Percentiles rank a stretch among this genome's conserved stretches.
Conservation (phyloP, 2,888 invertebrate species). For the Dione juno region DNA sequence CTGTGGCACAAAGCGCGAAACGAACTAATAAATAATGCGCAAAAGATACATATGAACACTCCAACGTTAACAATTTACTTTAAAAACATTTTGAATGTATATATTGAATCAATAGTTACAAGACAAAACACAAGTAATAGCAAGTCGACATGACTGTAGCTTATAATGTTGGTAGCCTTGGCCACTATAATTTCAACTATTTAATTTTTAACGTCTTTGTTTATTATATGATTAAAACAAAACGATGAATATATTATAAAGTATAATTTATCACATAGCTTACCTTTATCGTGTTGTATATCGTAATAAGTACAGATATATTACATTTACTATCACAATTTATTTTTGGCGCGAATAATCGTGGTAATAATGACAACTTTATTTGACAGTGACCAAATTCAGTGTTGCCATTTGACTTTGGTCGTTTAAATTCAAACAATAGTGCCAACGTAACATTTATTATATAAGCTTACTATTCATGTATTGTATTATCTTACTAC, state of each 20-base stretch:
- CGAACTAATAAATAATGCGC: background rate
- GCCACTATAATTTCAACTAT: background rate
- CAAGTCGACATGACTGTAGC: slow-evolving; percentile 21
- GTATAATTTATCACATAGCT: background rate
- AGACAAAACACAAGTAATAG: slow-evolving; percentile 27
- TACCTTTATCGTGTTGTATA: slow-evolving; percentile 15
- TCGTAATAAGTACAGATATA: background rate
- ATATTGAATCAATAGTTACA: slow-evolving; percentile 31
- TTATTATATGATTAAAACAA: background rate
- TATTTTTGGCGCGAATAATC: slow-evolving; percentile 43
- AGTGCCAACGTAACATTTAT: background rate
- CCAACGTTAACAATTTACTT: background rate
- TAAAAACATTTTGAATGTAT: slow-evolving; percentile 7
- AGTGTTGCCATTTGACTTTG: slow-evolving; percentile 3
- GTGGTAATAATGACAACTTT: slow-evolving; percentile 10
- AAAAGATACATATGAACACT: slow-evolving; percentile 8
- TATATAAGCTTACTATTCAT: too few species aligned
- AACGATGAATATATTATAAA: background rate
- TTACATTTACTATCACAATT: slow-evolving; percentile 3
- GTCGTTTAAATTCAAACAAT: background rate
- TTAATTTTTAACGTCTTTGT: slow-evolving; percentile 1
- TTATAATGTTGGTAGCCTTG: slow-evolving; percentile 55
- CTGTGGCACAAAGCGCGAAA: background rate
- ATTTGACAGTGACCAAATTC: slow-evolving; percentile 10
- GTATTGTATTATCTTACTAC: too few species aligned